Evolutionary conservation across 2,888 invertebrate genomes (phyloP).

Genomic region (Nemotelus pantherinus): DNA sequence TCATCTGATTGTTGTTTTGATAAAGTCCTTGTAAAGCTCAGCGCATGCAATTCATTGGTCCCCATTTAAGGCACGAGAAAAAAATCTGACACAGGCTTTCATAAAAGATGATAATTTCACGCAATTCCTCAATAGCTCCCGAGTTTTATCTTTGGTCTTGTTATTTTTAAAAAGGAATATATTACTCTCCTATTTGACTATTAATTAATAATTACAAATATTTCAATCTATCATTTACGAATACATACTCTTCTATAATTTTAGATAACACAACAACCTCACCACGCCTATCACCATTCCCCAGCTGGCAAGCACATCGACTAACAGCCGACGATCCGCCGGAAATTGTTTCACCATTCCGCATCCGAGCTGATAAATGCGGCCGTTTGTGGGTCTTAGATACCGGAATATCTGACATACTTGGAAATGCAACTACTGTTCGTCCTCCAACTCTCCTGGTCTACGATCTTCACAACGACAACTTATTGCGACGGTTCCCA

Average conservation of each 20-base stretch:
- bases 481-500: conserved; percentile 72
- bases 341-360: conserved; percentile 78
- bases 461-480: conserved; percentile 78
- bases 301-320: conserved; percentile 82
- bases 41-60: too few relatives aligned
- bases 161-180: too few relatives aligned
- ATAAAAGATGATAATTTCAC: too few relatives aligned
- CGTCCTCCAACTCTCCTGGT: conserved; percentile 73
- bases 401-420: conserved; percentile 73
- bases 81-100: too few relatives aligned
- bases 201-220: too few relatives aligned
- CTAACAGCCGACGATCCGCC: conserved; percentile 67
- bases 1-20: too few relatives aligned
- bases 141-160: too few relatives aligned
- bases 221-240: too few relatives aligned
- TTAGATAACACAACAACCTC: conserved; percentile 73
- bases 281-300: conserved; percentile 79
- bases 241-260: conserved; percentile 55
- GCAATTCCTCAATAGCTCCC: too few relatives aligned
- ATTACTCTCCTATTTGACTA: too few relatives aligned
- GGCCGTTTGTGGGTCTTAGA: conserved; percentile 83
- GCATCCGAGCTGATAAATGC: conserved; percentile 78
- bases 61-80: too few relatives aligned
- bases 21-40: too few relatives aligned
- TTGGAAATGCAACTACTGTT: conserved; percentile 66